Evolutionary conservation across 2,113 vertebrate species (phyloP).

Genomic region (Aramus guarauna): DNA sequence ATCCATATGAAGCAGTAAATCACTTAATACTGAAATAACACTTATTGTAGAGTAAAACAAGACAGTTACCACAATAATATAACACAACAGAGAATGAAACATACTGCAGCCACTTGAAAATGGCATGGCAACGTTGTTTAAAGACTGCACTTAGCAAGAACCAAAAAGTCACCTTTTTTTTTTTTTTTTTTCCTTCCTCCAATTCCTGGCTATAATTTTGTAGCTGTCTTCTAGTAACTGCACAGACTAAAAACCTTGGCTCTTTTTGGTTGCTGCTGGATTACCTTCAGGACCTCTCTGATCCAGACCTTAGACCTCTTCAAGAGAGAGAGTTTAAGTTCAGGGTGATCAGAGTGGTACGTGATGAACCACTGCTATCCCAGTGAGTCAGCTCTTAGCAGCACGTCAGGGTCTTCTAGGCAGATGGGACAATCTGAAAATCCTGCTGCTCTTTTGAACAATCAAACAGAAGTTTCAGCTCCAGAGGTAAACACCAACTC

Average conservation of each 20-base stretch:
- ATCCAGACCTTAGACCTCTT: not conserved
- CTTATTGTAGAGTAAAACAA: not conserved
- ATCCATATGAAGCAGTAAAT: not conserved
- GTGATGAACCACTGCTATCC: not conserved
- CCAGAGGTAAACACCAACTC: not conserved
- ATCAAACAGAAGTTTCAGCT: not conserved
- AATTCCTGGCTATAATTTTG: not conserved
- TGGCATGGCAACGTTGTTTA: not conserved
- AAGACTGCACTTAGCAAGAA: not conserved
- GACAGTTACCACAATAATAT: not conserved
- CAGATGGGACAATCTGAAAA: not conserved
- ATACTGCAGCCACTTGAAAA: not conserved
- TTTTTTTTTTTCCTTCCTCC: too few species aligned
- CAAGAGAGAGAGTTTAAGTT: not conserved
- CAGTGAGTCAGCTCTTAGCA: not conserved
- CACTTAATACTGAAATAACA: not conserved
- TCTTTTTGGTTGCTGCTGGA: slow-evolving; percentile 1
- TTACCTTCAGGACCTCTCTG: not conserved
- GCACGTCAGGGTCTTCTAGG: not conserved
- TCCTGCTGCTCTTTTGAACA: not conserved
- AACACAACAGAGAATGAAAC: not conserved
- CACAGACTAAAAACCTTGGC: not conserved
- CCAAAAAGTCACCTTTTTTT: not conserved
- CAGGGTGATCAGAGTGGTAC: not conserved
- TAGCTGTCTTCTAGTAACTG: not conserved